phyloP scores from a whole-genome alignment of 2,888 invertebrate genomes.

The Carabus problematicus region DNA sequence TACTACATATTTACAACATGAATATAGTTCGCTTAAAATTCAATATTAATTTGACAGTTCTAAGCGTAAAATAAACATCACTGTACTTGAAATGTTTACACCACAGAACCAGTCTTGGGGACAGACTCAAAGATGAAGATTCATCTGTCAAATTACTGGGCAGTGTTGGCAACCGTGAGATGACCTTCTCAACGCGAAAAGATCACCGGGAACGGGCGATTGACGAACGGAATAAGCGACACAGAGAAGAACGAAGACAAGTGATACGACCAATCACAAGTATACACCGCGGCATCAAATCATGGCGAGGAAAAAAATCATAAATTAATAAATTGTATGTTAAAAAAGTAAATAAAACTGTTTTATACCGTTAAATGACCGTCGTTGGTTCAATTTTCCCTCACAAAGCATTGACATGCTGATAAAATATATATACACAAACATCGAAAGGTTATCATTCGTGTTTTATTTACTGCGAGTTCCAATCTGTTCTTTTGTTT shows the following conservation, averaged over 20 bases:
- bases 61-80: too few species aligned
- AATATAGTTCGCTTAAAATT: neutral
- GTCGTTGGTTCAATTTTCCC: conserved; percentile 26
- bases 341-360: conserved; percentile 44
- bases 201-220: conserved; percentile 64
- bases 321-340: conserved; percentile 46
- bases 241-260: conserved; percentile 73
- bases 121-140: conserved; percentile 71
- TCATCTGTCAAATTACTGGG: conserved; percentile 63
- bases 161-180: conserved; percentile 76
- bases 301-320: conserved; percentile 43
- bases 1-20: neutral
- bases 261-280: conserved; percentile 66
- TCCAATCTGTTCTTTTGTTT: conserved; percentile 3
- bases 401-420: conserved; percentile 19
- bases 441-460: conserved; percentile 37
- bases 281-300: conserved; percentile 46
- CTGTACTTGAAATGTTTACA: too few species aligned
- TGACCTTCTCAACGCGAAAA: conserved; percentile 75
- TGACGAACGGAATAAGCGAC: conserved; percentile 69
- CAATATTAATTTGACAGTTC: neutral
- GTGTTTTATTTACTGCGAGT: conserved; percentile 5
- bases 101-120: conserved; percentile 75
- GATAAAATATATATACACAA: conserved; percentile 22
- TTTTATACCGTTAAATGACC: conserved; percentile 28